Evolutionary conservation across 1,140 invertebrate genomes (phyloP), one percentile per base, ranked within the genome.

Genomic region (Periplaneta americana): DNA sequence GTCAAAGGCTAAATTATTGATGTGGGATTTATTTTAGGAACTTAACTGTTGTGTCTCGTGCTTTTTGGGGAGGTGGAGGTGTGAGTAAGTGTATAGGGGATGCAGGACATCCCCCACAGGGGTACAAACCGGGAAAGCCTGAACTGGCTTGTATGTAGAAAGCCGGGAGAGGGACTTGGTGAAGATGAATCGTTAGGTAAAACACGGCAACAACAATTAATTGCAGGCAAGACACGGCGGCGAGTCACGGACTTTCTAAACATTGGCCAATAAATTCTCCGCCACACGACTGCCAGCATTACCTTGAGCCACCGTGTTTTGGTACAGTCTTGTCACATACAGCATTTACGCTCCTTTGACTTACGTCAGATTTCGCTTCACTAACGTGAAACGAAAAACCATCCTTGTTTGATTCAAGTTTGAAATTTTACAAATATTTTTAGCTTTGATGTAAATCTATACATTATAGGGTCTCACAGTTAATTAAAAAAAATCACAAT

Each of bases 181-280:
- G 48, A 66, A 66, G 75, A 77, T 77, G 33, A 77, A 77, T 77
- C 33, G 75, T 6, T 36, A 77, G 75, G 75, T 77, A 77, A 77
- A 77, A 36, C 75, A 77, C 75, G 15, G 33, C 33, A 9, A 31
- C 22, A 31, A 36, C 75, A 22, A 77, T 77, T 77, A 77, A 77
- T 77, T 31, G 32, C 33, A 34, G 31, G 33, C 6, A 77, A 77
- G 75, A 77, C 35, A 36, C 15, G 75, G 22, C 15, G 75, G 22
- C 75, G 2, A 77, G 33, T 77, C 75, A 13, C 13, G 75, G 35
- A 36, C 75, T 31, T 77, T 36, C 75, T 77, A 77, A 33, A 77
- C 35, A 77, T 22, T 34, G 75, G 33, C 31, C 75, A 77, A 77
- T 77, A 34, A 77, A 77, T 77, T 77, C 6, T 33, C 5, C 33